Evolutionary conservation across 2,888 invertebrate species (phyloP), one percentile per base, ranked within the genome.

Genomic region (Leptogaster cylindrica): DNA sequence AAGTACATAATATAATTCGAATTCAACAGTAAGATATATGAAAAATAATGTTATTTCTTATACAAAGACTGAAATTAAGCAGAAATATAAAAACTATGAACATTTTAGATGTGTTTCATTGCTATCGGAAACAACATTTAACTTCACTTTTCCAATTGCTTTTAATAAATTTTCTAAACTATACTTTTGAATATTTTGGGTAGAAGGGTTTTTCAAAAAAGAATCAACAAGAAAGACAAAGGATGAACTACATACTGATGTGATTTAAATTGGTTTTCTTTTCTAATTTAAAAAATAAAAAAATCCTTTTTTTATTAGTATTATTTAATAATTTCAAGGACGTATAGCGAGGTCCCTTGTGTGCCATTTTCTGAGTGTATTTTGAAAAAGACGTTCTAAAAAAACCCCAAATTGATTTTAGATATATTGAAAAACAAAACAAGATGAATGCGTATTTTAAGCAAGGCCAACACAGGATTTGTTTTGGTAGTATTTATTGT

Each of bases 11-110:
- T 8, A 55, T 51, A 36, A 55, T 16, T 39, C 25, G 39, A 39
- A 39, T 58, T 39, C 41, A 58, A 25, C 58, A 55, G 16, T 55
- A 55, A 55, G 18, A 33, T 25, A 55, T 25, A 68, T 51, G 71
- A 73, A 74, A 71, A 67, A 73, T 76, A 76, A 78, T 78, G 78
- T 78, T 78, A 78, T 78, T 78, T 78, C 78, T 78, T 78, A 77
- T 78, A 78, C 77, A 77, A 78, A 78, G 78, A 78, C 78, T 78
- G 78, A 78, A 74, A 70, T 75, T 74, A 76, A 74, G 75, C 68
- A 76, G 75, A 75, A 74, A 77, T 73, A 77, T 72, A 75, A 76
- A 50, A 50, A 28, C 46, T n/a, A 20, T 16, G 46, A 20, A 1
- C 12, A 10, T 12, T 46, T 46, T 23, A 8, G 5, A 23, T 46